These are phyloP conservation scores for Taurulus bubalis DNA, from an alignment of 2,113 vertebrate species.

Conservation along the genomic window DNA sequence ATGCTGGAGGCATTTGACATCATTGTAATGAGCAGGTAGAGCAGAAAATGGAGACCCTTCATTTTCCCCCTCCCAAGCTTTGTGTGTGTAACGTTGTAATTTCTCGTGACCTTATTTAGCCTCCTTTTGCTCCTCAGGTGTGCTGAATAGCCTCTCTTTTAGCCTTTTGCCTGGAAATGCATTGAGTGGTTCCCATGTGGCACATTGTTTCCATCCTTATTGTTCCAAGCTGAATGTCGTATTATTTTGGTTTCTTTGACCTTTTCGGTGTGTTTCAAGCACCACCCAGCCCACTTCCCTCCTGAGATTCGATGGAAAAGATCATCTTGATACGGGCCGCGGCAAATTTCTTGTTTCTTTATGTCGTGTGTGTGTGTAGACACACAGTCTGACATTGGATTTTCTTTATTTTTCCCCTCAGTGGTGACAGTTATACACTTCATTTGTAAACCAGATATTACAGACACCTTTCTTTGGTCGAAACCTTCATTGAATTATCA, in stretches of 20 bases:
- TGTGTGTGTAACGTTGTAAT: conserved; percentile 32
- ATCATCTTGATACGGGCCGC: conserved; percentile 14
- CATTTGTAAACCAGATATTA: neutral
- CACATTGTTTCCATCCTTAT: conserved; percentile 40
- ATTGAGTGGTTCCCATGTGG: conserved; percentile 36
- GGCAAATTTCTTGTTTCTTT: neutral
- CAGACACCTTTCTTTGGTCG: neutral
- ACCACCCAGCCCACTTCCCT: conserved; percentile 14
- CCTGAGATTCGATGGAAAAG: conserved; percentile 11
- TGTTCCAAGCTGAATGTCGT: conserved; percentile 51
- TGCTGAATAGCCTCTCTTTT: neutral
- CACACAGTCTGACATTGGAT: neutral
- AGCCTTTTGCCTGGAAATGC: conserved; percentile 16
- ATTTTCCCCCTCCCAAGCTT: conserved; percentile 20
- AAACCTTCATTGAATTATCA: conserved; percentile 13
- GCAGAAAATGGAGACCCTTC: conserved; percentile 21
- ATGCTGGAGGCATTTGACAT: conserved; percentile 38
- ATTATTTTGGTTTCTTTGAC: conserved; percentile 59
- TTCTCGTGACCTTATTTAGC: conserved; percentile 16
- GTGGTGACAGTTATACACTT: neutral
- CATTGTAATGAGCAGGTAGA: conserved; percentile 45
- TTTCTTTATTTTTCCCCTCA: neutral
- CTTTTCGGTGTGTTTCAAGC: conserved; percentile 37
- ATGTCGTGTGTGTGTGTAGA: neutral
- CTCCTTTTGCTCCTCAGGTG: neutral